Conservation (phyloP, 2,888 invertebrate species). For the Malacosoma neustria region DNA sequence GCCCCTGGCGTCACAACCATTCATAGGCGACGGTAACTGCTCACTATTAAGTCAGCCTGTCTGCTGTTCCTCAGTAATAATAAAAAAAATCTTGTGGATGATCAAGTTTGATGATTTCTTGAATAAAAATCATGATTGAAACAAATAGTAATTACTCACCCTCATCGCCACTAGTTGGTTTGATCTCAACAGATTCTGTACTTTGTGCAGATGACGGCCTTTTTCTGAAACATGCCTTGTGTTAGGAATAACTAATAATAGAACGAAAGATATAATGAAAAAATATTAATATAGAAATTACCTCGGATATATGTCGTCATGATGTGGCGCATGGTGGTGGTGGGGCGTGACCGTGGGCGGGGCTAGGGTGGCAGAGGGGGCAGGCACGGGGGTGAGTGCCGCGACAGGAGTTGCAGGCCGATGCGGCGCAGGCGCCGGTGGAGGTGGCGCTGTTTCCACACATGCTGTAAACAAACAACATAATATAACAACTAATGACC, state of each 20-base stretch:
- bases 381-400: constrained; percentile 28
- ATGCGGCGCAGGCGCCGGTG: constrained; percentile 85
- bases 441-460: constrained; percentile 78
- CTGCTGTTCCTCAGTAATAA: too few relatives aligned
- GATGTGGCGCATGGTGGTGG: constrained; percentile 50
- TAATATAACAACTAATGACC: too few relatives aligned
- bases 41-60: too few relatives aligned
- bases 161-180: constrained; percentile 80
- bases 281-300: too few relatives aligned
- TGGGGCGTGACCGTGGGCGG: constrained; percentile 68
- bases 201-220: constrained; percentile 76
- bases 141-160: constrained; percentile 34
- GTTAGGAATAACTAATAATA: not conserved
- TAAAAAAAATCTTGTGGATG: too few relatives aligned
- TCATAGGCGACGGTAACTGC: too few relatives aligned
- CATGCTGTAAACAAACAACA: constrained; percentile 26
- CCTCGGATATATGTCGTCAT: constrained; percentile 90
- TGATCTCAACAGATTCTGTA: constrained; percentile 75
- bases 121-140: too few relatives aligned
- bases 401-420: constrained; percentile 72
- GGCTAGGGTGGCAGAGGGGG: constrained; percentile 42
- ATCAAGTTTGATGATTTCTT: too few relatives aligned
- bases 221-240: constrained; percentile 48
- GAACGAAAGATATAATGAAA: too few relatives aligned
- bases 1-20: too few relatives aligned